Percentiles rank a stretch among this genome's conserved stretches.
phyloP scores from a whole-genome alignment of 1,140 invertebrate species.

The Vanessa atalanta region DNA sequence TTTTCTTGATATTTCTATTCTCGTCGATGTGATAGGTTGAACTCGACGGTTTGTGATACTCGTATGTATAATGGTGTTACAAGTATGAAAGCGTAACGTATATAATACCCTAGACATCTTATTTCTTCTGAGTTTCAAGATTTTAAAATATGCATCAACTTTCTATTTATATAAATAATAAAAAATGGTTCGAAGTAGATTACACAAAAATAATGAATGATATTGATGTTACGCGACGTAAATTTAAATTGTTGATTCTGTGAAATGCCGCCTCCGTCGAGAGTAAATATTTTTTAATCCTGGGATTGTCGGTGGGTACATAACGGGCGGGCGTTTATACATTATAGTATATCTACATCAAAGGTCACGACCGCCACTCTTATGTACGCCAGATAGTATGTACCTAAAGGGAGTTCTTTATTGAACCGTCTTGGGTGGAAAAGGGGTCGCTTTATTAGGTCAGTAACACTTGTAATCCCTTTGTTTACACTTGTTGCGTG shows the following conservation, averaged over 20 bases:
- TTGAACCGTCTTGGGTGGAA: conserved; percentile 76
- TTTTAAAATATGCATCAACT: too few species aligned
- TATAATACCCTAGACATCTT: not conserved
- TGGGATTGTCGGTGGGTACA: conserved; percentile 51
- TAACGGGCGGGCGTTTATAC: conserved; percentile 66
- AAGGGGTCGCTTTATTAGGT: conserved; percentile 80
- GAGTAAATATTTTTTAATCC: conserved; percentile 63
- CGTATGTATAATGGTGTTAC: not conserved
- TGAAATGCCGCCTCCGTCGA: conserved; percentile 44
- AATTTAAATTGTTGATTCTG: conserved; percentile 17
- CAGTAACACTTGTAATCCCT: conserved; percentile 77
- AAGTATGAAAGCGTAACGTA: conserved; percentile 5
- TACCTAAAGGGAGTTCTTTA: conserved; percentile 78
- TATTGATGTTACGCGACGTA: not conserved
- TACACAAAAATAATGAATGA: not conserved
- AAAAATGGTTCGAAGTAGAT: too few species aligned
- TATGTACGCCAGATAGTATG: conserved; percentile 74
- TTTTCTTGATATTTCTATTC: not conserved
- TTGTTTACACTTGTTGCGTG: conserved; percentile 71
- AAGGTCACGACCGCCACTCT: conserved; percentile 78
- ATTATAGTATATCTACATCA: conserved; percentile 70
- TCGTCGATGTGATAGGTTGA: not conserved
- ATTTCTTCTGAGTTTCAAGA: not conserved
- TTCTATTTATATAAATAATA: too few species aligned
- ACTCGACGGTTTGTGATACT: not conserved